Base-by-base conservation (phyloP, 2,113 vertebrate species). In the Nyctibius bracteatus region DNA sequence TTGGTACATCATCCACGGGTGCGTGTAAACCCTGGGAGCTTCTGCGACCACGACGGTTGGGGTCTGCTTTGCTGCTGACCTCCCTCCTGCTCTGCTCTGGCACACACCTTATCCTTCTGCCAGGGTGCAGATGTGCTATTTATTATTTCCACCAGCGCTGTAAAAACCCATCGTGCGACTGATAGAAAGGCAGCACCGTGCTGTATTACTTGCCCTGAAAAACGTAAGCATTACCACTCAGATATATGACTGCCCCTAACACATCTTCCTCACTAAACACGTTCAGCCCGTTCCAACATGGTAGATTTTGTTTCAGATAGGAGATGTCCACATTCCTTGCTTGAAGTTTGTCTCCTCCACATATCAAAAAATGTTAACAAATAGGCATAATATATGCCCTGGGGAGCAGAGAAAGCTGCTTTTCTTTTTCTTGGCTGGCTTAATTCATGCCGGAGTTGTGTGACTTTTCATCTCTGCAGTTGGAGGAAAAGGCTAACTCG, bases 361-460 rank as follows among this genome's bases (percentile, higher is more conserved):
- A 12, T 31, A 89, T n/a, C 85, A 57, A 31, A 73, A 87, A 86
- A 31, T 5, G 2, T 67, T 41, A 63, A 77, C 74, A 70, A 82
- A 68, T 6, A 35, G 75, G 57, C 58, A 44, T 24, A 74, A 72
- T 61, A 55, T 20, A 63, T 51, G 51, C 83, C 84, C 80, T 2
- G n/a, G 84, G 90, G 75, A 96, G 75, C 85, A 88, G 61, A 70
- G 67, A 88, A 54, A 80, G 75, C 79, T 61, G 85, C 93, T 92
- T 88, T 94, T 86, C 91, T 95, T 96, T 94, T 92, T 91, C 80
- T 95, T 96, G 95, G 92, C 94, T 67, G 58, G 41, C 83, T 96
- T 49, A 80, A 68, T 21, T 37, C 61, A 46, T 57, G 85, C 78
- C 84, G 90, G 86, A 94, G 31, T 43, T 90, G 86, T 91, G 92